These are phyloP conservation scores for Proisotoma minuta DNA, from an alignment of 2,888 invertebrate species.

Conservation along the genomic window DNA sequence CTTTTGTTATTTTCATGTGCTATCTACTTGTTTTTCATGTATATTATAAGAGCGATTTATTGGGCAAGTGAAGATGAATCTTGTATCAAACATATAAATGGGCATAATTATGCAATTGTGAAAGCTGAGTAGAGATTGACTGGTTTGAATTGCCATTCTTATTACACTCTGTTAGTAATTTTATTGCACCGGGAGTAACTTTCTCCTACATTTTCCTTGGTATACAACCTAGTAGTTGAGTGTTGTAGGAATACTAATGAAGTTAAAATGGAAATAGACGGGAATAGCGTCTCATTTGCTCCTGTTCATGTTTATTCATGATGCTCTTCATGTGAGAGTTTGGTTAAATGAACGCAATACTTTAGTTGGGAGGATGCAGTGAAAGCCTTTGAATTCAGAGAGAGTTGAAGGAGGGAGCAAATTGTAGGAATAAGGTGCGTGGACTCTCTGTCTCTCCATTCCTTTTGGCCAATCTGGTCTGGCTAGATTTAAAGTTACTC, in stretches of 20 bases:
- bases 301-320: conserved; percentile 19
- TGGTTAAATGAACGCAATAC: conserved; percentile 5
- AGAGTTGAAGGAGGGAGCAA: not conserved
- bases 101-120: not conserved
- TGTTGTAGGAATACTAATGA: conserved; percentile 17
- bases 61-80: not conserved
- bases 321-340: conserved; percentile 11
- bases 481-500: not conserved
- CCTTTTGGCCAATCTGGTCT: not conserved
- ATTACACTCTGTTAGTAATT: not conserved
- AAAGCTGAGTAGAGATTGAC: not conserved
- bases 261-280: conserved; percentile 15
- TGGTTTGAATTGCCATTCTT: not conserved
- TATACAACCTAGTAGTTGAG: not conserved
- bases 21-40: not conserved
- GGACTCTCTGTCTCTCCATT: not conserved
- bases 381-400: not conserved
- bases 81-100: not conserved
- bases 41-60: not conserved
- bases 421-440: not conserved
- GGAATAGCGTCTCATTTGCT: conserved; percentile 15
- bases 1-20: not conserved
- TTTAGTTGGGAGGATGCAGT: not conserved
- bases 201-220: conserved; percentile 7
- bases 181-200: conserved; percentile 14